Percentiles rank a stretch among this genome's conserved stretches.
These are phyloP conservation scores for Allolobophora icterica DNA, from an alignment of 2,888 invertebrate genomes.

Conservation along the genomic window DNA sequence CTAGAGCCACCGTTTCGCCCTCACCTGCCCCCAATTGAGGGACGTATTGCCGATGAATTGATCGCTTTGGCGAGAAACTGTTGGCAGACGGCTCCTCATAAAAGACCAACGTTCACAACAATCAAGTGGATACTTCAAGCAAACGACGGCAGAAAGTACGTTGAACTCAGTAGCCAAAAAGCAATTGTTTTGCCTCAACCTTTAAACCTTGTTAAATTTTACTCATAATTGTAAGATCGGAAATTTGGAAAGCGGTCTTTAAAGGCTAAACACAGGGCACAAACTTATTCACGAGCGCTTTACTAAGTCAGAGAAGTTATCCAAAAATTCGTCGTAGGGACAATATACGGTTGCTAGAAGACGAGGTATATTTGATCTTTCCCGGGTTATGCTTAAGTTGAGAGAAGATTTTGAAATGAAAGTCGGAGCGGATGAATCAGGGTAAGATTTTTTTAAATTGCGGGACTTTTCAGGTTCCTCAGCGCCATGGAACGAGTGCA, in stretches of 20 bases:
- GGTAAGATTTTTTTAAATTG: neutral
- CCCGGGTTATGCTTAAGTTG: too few species aligned
- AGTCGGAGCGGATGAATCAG: too few species aligned
- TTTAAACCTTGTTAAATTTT: too few species aligned
- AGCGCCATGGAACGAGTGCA: constrained; percentile 8
- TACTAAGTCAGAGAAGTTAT: too few species aligned
- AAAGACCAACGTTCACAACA: neutral
- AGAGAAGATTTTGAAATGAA: too few species aligned
- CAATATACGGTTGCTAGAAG: neutral
- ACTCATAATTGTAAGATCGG: too few species aligned
- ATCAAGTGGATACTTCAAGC: neutral
- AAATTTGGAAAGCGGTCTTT: too few species aligned
- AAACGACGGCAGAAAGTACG: neutral
- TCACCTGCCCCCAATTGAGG: neutral
- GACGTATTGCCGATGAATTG: neutral
- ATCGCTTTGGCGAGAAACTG: neutral
- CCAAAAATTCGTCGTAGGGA: too few species aligned
- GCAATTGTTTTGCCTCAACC: neutral
- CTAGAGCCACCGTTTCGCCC: neutral
- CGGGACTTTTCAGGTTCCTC: neutral
- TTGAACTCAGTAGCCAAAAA: neutral
- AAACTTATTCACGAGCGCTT: too few species aligned
- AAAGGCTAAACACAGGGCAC: too few species aligned
- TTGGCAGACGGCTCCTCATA: neutral
- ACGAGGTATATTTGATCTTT: too few species aligned